Percentiles rank a stretch among this genome's conserved stretches.
phyloP scores from a whole-genome alignment of 2,888 invertebrate genomes.

The Leucophenga maculata region DNA sequence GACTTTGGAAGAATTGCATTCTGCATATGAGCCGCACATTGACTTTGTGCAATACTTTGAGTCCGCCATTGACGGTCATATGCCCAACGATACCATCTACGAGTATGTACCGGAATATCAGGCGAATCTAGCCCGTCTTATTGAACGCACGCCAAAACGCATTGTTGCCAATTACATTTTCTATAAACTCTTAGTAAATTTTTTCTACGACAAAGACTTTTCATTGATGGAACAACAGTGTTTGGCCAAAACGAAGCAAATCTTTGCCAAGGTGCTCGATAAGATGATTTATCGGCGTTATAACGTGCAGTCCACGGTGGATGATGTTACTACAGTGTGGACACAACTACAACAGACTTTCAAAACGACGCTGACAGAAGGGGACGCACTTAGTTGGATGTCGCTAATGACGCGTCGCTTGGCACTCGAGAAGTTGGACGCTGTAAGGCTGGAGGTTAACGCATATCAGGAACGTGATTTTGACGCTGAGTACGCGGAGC shows the following conservation, averaged over 20 bases:
- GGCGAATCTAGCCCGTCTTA: slow-evolving; percentile 40
- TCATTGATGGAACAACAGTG: slow-evolving; percentile 49
- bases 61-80: slow-evolving; percentile 54
- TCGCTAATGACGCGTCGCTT: slow-evolving; percentile 43
- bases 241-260: slow-evolving; percentile 45
- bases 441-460: slow-evolving; percentile 52
- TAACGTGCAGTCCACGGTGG: slow-evolving; percentile 46
- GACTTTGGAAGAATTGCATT: slow-evolving; percentile 43
- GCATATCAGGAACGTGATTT: slow-evolving; percentile 49
- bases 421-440: slow-evolving; percentile 54
- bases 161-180: slow-evolving; percentile 66
- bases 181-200: slow-evolving; percentile 55
- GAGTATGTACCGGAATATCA: slow-evolving; percentile 61
- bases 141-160: slow-evolving; percentile 45
- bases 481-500: slow-evolving; percentile 46
- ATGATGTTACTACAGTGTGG: slow-evolving; percentile 63
- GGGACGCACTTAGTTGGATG: slow-evolving; percentile 52
- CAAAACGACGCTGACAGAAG: slow-evolving; percentile 42
- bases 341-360: slow-evolving; percentile 55
- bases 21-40: slow-evolving; percentile 42
- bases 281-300: slow-evolving; percentile 55
- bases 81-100: slow-evolving; percentile 50
- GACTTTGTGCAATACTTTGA: slow-evolving; percentile 59
- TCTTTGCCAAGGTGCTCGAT: slow-evolving; percentile 62
- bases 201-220: slow-evolving; percentile 49